Base-by-base conservation (phyloP, 1,140 invertebrate species). In the Zaprionus capensis region DNA sequence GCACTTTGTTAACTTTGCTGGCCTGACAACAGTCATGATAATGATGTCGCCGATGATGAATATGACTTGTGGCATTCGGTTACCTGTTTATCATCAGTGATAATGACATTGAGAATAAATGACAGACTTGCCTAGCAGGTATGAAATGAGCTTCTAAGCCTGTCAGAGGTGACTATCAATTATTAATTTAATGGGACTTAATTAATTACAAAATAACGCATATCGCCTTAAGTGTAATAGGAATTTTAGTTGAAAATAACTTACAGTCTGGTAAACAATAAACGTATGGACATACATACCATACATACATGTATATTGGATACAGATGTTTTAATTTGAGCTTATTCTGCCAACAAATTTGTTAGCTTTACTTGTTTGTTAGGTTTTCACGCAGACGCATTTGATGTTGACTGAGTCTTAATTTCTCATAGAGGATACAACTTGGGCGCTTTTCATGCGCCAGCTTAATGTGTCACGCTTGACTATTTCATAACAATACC, bases 381-480 rank as follows among this genome's bases (percentile, higher is more conserved):
- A 34, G 31, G 31, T 11, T 34, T 82, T 76, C 71, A 79, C 82
- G 6, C 56, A 59, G 73, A 26, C 51, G 53, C 72, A 82, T 80
- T 81, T 81, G 71, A 81, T 69, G 65, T 34, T 58, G 63, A 41
- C 34, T 56, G 44, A 14, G 24, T 59, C 51, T 65, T 64, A 65
- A 44, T 46, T 15, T 59, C 65, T 53, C 34, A 26, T 28, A n/a
- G 14, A 41, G 63, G 55, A 71, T 78, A 63, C 57, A 67, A 24
- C 67, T 26, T 24, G 36, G 22, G n/a, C 57, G 68, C 58, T 73
- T 76, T 46, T 53, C 49, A 38, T 49, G 46, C 17, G 51, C n/a
- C 77, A 78, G 83, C 84, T 88, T 88, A 83, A 66, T 78, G 70
- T 74, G 57, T 78, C 71, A 74, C 46, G 44, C 76, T 76, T 61